Conservation (phyloP, 1,140 invertebrate species). For the Heliconius eleuchia region DNA sequence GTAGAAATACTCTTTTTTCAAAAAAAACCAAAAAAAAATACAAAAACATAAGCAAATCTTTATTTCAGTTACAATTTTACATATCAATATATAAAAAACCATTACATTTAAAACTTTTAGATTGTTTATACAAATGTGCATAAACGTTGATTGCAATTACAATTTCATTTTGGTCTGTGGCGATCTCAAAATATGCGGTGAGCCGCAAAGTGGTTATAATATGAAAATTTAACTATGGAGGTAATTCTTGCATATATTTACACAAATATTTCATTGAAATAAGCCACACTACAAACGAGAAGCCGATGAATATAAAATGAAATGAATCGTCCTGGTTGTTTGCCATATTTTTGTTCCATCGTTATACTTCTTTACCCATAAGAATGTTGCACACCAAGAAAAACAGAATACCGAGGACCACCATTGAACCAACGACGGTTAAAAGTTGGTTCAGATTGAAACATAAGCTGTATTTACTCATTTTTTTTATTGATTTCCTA, state of each 20-base stretch:
- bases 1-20: neutral
- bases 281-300: constrained; percentile 48
- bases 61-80: constrained; percentile 8
- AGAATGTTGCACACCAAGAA: constrained; percentile 41
- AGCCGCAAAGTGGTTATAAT: constrained; percentile 26
- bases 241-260: constrained; percentile 39
- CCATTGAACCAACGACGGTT: constrained; percentile 44
- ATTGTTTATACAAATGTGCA: constrained; percentile 29
- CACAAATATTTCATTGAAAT: constrained; percentile 44
- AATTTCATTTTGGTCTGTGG: constrained; percentile 38
- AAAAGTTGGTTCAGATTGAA: constrained; percentile 42
- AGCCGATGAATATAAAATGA: constrained; percentile 41
- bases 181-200: constrained; percentile 39
- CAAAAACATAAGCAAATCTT: neutral
- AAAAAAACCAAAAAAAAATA: neutral
- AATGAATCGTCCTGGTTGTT: constrained; percentile 16
- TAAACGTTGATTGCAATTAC: constrained; percentile 36
- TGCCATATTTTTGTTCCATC: neutral
- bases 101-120: constrained; percentile 14
- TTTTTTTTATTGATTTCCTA: constrained; percentile 12
- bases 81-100: neutral
- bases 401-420: constrained; percentile 44
- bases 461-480: constrained; percentile 19
- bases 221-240: constrained; percentile 33
- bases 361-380: constrained; percentile 25